These are phyloP conservation scores for Tupaia chinensis DNA, from an alignment of 2,113 vertebrate genomes.

Conservation along the genomic window DNA sequence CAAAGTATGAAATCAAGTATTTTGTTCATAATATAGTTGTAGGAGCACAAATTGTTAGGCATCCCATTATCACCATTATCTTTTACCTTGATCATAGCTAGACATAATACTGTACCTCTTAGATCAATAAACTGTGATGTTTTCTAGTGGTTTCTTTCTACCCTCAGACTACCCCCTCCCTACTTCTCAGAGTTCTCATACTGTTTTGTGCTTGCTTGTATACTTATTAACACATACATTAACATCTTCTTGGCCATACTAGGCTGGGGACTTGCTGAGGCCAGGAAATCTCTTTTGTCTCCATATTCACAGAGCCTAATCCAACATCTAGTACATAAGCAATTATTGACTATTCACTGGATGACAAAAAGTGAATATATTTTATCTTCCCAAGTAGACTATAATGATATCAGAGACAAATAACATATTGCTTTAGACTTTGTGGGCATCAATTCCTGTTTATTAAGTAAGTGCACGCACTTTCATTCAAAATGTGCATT, in stretches of 20 bases:
- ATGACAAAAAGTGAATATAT: neutral
- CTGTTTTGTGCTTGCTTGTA: neutral
- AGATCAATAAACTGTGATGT: neutral
- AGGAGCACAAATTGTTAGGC: neutral
- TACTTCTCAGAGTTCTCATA: neutral
- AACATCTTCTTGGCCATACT: neutral
- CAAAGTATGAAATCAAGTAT: neutral
- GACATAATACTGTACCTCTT: neutral
- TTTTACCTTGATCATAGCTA: neutral
- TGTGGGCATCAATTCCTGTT: neutral
- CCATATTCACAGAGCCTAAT: neutral
- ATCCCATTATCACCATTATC: neutral
- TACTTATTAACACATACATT: neutral
- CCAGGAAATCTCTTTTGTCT: neutral
- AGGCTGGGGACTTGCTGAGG: neutral
- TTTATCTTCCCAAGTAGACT: neutral
- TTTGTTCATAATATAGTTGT: neutral
- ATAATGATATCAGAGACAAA: neutral
- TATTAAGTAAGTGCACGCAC: neutral
- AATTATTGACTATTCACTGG: neutral
- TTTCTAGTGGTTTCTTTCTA: neutral
- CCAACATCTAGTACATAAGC: neutral
- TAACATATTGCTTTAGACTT: neutral
- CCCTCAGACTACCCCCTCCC: neutral
- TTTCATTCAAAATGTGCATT: neutral